Percentiles rank a stretch among this genome's conserved stretches.
Evolutionary conservation across 2,888 invertebrate species (phyloP).

Genomic region (Drosophila falleni): DNA sequence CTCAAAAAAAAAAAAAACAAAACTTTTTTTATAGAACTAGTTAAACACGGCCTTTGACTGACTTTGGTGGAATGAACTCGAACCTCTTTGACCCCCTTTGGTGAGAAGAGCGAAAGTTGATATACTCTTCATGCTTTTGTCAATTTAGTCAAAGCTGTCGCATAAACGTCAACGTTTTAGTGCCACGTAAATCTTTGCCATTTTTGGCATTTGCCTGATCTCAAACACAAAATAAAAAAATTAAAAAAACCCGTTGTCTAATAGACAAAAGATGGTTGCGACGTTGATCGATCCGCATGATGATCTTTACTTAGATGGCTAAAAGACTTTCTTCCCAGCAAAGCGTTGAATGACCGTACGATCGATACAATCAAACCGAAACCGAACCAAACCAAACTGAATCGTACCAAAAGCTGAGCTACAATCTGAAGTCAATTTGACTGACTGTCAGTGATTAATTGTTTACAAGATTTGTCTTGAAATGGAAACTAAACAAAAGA

Average conservation of each 20-base stretch:
- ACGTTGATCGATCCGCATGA: slow-evolving; percentile 44
- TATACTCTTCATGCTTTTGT: slow-evolving; percentile 14
- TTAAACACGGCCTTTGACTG: background rate
- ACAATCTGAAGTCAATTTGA: slow-evolving; percentile 20
- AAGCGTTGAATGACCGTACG: slow-evolving; percentile 31
- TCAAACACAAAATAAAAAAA: slow-evolving; percentile 2
- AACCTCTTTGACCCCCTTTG: background rate
- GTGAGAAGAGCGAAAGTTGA: slow-evolving; percentile 31
- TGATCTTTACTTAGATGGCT: slow-evolving; percentile 24
- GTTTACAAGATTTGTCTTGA: slow-evolving; percentile 36
- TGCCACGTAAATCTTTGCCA: slow-evolving; percentile 55
- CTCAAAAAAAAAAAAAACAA: background rate
- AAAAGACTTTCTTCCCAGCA: slow-evolving; percentile 51
- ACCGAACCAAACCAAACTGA: slow-evolving; percentile 4
- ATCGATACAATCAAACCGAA: slow-evolving; percentile 23
- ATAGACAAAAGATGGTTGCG: slow-evolving; percentile 36
- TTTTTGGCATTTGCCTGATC: slow-evolving; percentile 45
- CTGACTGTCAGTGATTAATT: slow-evolving; percentile 51
- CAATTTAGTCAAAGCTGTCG: slow-evolving; percentile 68
- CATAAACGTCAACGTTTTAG: slow-evolving; percentile 47
- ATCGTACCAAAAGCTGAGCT: slow-evolving; percentile 9
- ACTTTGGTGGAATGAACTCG: slow-evolving; percentile 25
- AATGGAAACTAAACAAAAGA: slow-evolving; percentile 39
- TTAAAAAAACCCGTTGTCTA: slow-evolving; percentile 28
- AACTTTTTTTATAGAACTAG: slow-evolving; percentile 8